A percentile compares a stretch with the other conserved stretches of the same genome.
Evolutionary conservation across 2,797 vertebrate species (phyloP).

Genomic region (Acipenser oxyrinchus): DNA sequence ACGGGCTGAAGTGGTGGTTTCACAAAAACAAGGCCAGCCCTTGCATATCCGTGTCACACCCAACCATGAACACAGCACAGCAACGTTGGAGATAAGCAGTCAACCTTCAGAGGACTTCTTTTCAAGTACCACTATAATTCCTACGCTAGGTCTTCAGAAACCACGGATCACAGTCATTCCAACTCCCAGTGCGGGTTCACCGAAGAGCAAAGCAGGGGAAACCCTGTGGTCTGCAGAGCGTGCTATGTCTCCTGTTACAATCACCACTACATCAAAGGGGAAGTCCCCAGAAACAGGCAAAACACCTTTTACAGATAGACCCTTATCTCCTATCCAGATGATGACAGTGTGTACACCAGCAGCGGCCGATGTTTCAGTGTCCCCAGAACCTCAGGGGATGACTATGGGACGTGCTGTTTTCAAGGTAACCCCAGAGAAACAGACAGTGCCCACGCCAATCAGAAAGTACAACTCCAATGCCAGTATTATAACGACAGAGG

Average conservation of each 20-base stretch:
- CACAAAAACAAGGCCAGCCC: conserved; percentile 75
- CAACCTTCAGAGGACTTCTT: conserved; percentile 86
- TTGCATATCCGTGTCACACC: conserved; percentile 90
- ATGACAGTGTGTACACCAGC: conserved; percentile 80
- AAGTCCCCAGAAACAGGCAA: conserved; percentile 62
- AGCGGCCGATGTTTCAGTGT: conserved; percentile 55
- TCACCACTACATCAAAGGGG: conserved; percentile 81
- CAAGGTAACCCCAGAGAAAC: conserved; percentile 78
- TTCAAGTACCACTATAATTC: conserved; percentile 88
- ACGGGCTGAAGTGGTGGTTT: conserved; percentile 60
- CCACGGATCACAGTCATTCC: conserved; percentile 92
- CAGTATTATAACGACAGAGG: conserved; percentile 87
- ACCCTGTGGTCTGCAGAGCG: conserved; percentile 52
- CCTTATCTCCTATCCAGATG: conserved; percentile 78
- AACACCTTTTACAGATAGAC: conserved; percentile 47
- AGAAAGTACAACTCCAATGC: conserved; percentile 73
- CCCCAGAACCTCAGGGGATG: conserved; percentile 60
- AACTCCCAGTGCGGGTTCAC: conserved; percentile 56
- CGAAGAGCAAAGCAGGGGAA: conserved; percentile 54
- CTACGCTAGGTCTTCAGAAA: conserved; percentile 83
- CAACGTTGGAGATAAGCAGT: conserved; percentile 90
- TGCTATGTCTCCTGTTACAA: conserved; percentile 82
- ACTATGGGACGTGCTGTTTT: conserved; percentile 69
- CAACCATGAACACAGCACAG: conserved; percentile 77
- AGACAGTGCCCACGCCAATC: conserved; percentile 54